Evolutionary conservation across 1,140 invertebrate genomes (phyloP), one percentile per base, ranked within the genome.

Genomic region (Hirudo medicinalis): DNA sequence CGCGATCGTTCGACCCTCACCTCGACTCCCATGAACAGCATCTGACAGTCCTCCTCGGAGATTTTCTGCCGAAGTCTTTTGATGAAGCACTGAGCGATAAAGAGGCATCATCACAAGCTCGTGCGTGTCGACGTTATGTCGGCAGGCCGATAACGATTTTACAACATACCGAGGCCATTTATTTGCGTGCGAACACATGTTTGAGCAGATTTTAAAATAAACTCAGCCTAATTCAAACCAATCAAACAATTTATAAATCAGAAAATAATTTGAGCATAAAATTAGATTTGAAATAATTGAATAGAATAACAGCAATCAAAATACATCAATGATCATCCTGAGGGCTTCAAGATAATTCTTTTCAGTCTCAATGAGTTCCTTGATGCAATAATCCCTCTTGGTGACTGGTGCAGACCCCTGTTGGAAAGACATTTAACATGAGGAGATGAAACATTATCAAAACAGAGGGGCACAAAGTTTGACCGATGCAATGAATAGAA

Each of bases 261-360:
- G 60, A 25, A 63, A 25, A 27, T 63, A 32, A 63, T 63, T 11
- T 0, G 9, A 63, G 1, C 60, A 20, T 63, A 13, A 15, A 20
- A 25, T 9, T 32, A 0, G 9, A 32, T 63, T 32, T 0, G 17
- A 27, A 20, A 17, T 13, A 63, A 32, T 13, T 17, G 15, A 25
- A 27, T 13, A 3, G 17, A 63, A 25, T 27, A 27, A 27, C 9
- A 13, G 13, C 11, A 63, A 20, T 32, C 5, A 20, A 76, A 74
- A 73, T 75, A 79, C 78, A 29, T 69, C 73, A 13, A 77, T 87
- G 55, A 98, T 86, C 83, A 92, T 94, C 76, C 87, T 87, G 22
- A 99, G 84, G 49, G 95, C 94, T 75, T 95, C 91, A 25, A 96
- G 88, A 80, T 98, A 99, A 83, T 97, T 97, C 74, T 89, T 90